Conservation (phyloP, 2,888 invertebrate species). For the Luffia ferchaultella region DNA sequence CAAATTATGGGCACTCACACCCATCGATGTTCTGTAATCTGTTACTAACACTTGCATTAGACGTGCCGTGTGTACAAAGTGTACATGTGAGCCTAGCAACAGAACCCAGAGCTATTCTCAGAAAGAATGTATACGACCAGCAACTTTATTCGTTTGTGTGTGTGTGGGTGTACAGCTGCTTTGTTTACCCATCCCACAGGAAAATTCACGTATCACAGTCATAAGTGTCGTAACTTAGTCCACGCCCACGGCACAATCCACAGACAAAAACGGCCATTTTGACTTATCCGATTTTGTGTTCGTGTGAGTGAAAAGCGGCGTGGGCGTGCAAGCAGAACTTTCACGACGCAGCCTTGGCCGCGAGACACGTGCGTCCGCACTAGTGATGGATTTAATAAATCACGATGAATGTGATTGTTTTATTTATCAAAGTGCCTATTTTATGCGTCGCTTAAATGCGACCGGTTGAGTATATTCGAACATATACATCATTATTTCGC, state of each 20-base stretch:
- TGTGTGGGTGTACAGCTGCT: conserved; percentile 21
- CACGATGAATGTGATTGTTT: too few species aligned
- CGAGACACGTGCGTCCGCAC: conserved; percentile 52
- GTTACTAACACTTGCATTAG: neutral
- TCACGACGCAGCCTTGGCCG: conserved; percentile 63
- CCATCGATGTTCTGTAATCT: neutral
- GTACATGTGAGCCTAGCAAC: conserved; percentile 1
- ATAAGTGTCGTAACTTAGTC: too few species aligned
- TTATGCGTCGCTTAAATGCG: too few species aligned
- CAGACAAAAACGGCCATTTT: neutral
- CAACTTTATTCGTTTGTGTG: too few species aligned
- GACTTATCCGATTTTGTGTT: neutral
- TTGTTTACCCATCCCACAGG: too few species aligned
- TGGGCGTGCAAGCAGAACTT: conserved; percentile 31
- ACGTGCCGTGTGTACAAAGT: neutral
- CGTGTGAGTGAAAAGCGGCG: neutral
- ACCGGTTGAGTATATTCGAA: too few species aligned
- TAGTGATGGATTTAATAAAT: too few species aligned
- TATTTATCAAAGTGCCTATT: too few species aligned
- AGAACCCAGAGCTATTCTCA: conserved; percentile 10
- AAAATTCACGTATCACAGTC: too few species aligned
- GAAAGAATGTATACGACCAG: too few species aligned
- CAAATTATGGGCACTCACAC: conserved; percentile 30
- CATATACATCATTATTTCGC: too few species aligned
- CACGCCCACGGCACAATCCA: neutral